Percentiles rank a stretch among this genome's conserved stretches.
Conservation (phyloP, 2,888 invertebrate genomes). For the Periphyllus acericola region DNA sequence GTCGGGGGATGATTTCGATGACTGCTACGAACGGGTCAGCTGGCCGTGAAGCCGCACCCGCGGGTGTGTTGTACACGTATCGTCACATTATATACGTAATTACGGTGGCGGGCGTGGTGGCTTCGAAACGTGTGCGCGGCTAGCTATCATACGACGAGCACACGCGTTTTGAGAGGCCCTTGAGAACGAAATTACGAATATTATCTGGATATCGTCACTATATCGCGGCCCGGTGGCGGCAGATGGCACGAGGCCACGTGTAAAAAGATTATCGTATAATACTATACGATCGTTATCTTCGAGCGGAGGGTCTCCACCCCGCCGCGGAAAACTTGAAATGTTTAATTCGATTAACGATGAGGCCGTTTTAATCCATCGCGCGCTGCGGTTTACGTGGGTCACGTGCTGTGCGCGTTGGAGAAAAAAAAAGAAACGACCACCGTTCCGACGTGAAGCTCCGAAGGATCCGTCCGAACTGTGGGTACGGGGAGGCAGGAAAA, state of each 20-base stretch:
- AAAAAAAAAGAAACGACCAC: background rate
- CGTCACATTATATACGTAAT: background rate
- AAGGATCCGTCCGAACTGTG: background rate
- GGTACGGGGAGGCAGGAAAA: background rate
- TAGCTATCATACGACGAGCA: background rate
- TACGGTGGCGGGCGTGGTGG: background rate
- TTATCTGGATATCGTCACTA: slow-evolving; percentile 31
- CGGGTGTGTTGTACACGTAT: background rate
- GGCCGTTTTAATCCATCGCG: background rate
- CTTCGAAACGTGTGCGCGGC: background rate
- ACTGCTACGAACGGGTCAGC: too few relatives aligned
- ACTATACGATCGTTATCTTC: slow-evolving; percentile 9
- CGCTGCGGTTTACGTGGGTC: background rate
- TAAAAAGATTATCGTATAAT: slow-evolving; percentile 35
- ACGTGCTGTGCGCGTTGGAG: background rate
- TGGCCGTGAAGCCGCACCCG: too few relatives aligned
- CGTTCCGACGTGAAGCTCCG: background rate
- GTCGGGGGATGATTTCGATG: too few relatives aligned
- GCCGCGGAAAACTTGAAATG: background rate
- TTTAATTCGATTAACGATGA: slow-evolving; percentile 30
- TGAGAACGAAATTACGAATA: background rate
- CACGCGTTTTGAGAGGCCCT: slow-evolving; percentile 22
- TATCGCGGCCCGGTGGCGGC: background rate
- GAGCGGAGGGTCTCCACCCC: background rate
- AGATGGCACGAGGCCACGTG: slow-evolving; percentile 39